These are phyloP conservation scores for Myiagra hebetior DNA, from an alignment of 2,113 vertebrate genomes.

Conservation along the genomic window DNA sequence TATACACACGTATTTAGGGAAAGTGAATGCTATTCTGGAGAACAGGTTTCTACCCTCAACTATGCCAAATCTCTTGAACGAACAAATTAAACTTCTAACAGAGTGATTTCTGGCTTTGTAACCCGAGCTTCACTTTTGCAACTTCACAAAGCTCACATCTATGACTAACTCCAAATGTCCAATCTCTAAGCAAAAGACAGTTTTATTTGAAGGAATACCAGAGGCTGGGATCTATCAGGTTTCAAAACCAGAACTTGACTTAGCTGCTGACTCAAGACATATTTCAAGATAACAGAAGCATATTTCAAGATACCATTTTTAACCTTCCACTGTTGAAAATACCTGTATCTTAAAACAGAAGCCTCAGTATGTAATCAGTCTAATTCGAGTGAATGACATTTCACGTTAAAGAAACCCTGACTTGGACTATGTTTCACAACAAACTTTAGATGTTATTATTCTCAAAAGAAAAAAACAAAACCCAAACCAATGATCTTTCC, in stretches of 20 bases:
- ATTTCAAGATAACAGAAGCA: slow-evolving; percentile 47
- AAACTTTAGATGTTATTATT: neutral
- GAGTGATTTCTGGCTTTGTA: slow-evolving; percentile 32
- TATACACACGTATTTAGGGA: neutral
- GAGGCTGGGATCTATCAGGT: slow-evolving; percentile 29
- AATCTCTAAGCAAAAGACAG: slow-evolving; percentile 24
- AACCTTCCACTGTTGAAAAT: slow-evolving; percentile 17
- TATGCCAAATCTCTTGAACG: slow-evolving; percentile 5
- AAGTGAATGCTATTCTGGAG: neutral
- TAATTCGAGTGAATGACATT: neutral
- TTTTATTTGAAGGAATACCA: slow-evolving; percentile 59
- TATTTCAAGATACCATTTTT: slow-evolving; percentile 46
- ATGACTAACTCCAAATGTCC: slow-evolving; percentile 42
- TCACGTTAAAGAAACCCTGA: neutral
- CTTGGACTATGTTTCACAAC: neutral
- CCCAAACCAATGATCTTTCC: neutral
- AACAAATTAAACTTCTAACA: slow-evolving; percentile 19
- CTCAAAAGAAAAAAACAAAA: neutral
- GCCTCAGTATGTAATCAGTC: neutral
- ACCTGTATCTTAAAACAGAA: slow-evolving; percentile 39
- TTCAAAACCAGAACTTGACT: slow-evolving; percentile 45
- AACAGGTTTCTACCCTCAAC: neutral
- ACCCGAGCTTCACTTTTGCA: neutral
- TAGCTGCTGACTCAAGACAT: slow-evolving; percentile 42
- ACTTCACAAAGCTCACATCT: slow-evolving; percentile 24